phyloP scores from a whole-genome alignment of 2,797 vertebrate species.

The Sylvia borin region DNA sequence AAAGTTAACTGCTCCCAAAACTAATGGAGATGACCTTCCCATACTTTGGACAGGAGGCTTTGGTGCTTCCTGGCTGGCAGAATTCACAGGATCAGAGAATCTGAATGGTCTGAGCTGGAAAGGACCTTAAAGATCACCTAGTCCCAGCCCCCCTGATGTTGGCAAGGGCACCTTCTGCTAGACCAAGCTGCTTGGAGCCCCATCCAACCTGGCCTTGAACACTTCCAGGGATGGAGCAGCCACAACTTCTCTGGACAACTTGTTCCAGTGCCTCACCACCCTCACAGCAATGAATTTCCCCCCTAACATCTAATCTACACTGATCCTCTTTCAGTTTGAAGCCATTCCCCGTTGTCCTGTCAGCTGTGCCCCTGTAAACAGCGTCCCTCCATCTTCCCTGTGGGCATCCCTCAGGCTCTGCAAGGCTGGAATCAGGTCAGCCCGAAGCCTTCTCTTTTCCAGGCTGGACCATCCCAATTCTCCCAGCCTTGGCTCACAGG shows the following conservation, averaged over 20 bases:
- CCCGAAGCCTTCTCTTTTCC: background rate
- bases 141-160: background rate
- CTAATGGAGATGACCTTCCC: background rate
- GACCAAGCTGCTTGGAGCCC: background rate
- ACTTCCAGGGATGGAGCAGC: background rate
- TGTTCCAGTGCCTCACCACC: background rate
- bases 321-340: background rate
- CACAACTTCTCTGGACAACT: background rate
- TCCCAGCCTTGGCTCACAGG: background rate
- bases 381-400: background rate
- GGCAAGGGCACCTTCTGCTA: background rate
- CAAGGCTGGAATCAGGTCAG: background rate
- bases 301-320: background rate
- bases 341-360: too few species aligned
- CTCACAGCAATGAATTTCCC: background rate
- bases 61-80: background rate
- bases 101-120: background rate
- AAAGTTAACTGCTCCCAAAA: background rate
- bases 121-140: background rate
- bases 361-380: background rate
- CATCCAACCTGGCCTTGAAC: background rate
- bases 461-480: background rate
- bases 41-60: background rate
- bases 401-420: background rate
- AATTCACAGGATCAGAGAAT: background rate